phyloP scores from a whole-genome alignment of 2,888 invertebrate genomes.

The Lampropteryx suffumata region DNA sequence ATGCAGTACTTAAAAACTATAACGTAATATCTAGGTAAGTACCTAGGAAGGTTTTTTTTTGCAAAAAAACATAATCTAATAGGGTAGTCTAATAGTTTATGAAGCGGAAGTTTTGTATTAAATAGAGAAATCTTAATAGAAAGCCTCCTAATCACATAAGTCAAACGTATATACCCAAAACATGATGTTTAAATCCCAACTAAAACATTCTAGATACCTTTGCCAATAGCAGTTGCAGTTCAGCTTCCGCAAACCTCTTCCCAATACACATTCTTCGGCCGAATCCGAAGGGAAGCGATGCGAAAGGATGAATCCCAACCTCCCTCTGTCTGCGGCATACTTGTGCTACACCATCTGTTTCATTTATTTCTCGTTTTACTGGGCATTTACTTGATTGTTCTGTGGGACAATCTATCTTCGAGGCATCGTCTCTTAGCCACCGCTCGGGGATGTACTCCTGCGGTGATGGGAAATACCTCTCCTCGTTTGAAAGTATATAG shows the following conservation, averaged over 20 bases:
- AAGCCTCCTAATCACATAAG: too few species aligned
- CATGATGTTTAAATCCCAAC: too few species aligned
- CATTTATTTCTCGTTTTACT: slow-evolving; percentile 3
- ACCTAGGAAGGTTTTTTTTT: too few species aligned
- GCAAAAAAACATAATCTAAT: too few species aligned
- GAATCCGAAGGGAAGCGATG: slow-evolving; percentile 89
- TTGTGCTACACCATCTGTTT: slow-evolving; percentile 33
- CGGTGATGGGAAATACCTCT: slow-evolving; percentile 88
- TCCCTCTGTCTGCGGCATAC: slow-evolving; percentile 77
- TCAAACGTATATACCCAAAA: too few species aligned
- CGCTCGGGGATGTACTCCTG: slow-evolving; percentile 88
- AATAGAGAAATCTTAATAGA: too few species aligned
- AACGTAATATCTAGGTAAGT: too few species aligned
- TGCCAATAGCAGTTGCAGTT: slow-evolving; percentile 88
- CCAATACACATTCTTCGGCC: slow-evolving; percentile 91
- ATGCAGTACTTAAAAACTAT: too few species aligned
- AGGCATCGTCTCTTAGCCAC: slow-evolving; percentile 84
- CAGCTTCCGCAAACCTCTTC: slow-evolving; percentile 91
- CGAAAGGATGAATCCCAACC: slow-evolving; percentile 87
- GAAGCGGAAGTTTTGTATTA: too few species aligned
- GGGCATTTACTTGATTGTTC: slow-evolving; percentile 17
- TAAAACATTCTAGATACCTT: too few species aligned
- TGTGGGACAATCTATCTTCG: slow-evolving; percentile 11
- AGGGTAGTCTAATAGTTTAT: too few species aligned
- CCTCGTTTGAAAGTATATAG: slow-evolving; percentile 88